A percentile compares a stretch with the other conserved stretches of the same genome.
These are phyloP conservation scores for Lutraria rhynchaena DNA, from an alignment of 1,140 invertebrate genomes.

Conservation along the genomic window DNA sequence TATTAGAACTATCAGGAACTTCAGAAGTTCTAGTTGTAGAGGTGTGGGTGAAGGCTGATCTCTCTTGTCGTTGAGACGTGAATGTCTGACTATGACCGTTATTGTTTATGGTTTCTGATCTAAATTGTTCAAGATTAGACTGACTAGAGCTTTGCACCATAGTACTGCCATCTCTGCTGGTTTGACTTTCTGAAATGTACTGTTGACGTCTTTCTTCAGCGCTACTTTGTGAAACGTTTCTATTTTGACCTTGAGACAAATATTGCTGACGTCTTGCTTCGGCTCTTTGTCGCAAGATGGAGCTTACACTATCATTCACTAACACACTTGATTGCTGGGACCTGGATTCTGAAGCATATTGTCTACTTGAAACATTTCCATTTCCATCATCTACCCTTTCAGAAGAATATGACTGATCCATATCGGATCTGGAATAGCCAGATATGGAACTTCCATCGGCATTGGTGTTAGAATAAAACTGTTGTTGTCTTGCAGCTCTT, in stretches of 20 bases:
- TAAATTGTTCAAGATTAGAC: neutral
- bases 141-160: neutral
- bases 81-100: neutral
- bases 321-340: neutral
- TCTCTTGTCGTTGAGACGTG: too few relatives aligned
- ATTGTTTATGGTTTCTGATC: neutral
- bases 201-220: constrained; percentile 11
- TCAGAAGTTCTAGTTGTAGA: neutral
- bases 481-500: neutral
- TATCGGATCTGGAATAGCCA: neutral
- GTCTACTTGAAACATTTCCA: neutral
- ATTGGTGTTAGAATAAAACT: neutral
- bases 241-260: neutral
- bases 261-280: constrained; percentile 21
- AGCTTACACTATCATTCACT: constrained; percentile 8
- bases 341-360: neutral
- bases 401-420: neutral
- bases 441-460: neutral
- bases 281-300: neutral
- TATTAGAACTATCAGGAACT: neutral
- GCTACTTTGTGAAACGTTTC: neutral
- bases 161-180: neutral
- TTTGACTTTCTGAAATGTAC: neutral
- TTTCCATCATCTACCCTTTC: constrained; percentile 1
- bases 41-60: neutral